phyloP scores from a whole-genome alignment of 2,113 vertebrate species.

The Caretta caretta region DNA sequence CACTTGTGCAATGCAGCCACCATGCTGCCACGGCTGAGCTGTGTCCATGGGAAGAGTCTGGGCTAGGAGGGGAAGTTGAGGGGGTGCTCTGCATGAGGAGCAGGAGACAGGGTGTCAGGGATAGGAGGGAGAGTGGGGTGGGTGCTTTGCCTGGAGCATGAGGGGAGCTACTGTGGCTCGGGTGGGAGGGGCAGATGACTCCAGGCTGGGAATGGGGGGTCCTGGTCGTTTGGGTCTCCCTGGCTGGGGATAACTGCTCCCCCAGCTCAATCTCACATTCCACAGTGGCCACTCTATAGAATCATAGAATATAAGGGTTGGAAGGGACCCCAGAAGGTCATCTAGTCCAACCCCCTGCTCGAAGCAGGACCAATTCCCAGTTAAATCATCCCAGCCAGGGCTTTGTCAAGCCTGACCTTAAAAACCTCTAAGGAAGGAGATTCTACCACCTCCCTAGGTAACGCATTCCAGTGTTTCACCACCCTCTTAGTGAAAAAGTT shows the following conservation, averaged over 20 bases:
- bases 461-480: too few relatives aligned
- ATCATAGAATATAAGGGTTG: too few relatives aligned
- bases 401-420: too few relatives aligned
- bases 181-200: neutral
- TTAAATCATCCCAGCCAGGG: too few relatives aligned
- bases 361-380: too few relatives aligned
- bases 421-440: too few relatives aligned
- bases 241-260: neutral
- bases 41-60: neutral
- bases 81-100: neutral
- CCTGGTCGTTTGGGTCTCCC: neutral
- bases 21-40: neutral
- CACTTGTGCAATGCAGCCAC: neutral
- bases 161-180: neutral
- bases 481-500: too few relatives aligned
- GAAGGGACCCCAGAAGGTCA: too few relatives aligned
- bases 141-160: neutral
- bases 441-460: too few relatives aligned
- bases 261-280: neutral
- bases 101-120: neutral
- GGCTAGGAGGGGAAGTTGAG: neutral
- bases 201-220: neutral
- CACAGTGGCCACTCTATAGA: neutral
- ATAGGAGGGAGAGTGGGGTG: neutral
- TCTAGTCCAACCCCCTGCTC: too few relatives aligned